Base-by-base conservation (phyloP, 2,113 vertebrate genomes). In the Percopsis transmontana region DNA sequence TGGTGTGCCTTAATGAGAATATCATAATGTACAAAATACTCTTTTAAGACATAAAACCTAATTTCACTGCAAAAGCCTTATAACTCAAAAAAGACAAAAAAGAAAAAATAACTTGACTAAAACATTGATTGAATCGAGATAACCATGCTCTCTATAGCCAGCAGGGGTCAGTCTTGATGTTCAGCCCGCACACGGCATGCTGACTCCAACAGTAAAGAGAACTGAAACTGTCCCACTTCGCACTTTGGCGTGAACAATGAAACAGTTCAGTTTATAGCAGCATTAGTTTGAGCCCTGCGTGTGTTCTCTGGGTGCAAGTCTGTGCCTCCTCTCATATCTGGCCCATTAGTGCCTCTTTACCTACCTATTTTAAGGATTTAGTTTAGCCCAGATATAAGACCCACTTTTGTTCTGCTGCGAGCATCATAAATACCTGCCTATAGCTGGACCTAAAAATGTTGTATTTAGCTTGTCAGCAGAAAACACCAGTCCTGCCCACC, bases 131-230 rank as follows among this genome's bases (percentile, higher is more conserved):
- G 16, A 27, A 15, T 48, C 11, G 14, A 45, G 48, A 5, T 63
- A 24, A 24, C 16, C 2, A 6, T 19, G 12, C 27, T 21, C 14
- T 41, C 21, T 27, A 1, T 2, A 38, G 57, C 78, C 87, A 79
- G 74, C 58, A 86, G 87, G 73, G 79, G 85, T 83, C 85, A 89
- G 79, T 18, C 72, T 82, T 70, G 44, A 48, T 44, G 19, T 76
- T 53, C 20, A 55, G 15, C 61, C 62, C 48, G 21, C 42, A 50
- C 10, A 15, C 58, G 24, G 2, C 27, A 33, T 27, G 40, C 33
- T 62, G n/a, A 10, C 27, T 39, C 20, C 56, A 40, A 18, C 58
- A 18, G 14, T 19, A 50, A 11, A 40, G 18, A 6, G 56, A 44
- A 24, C 52, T 33, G 16, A 61, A 53, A 23, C 18, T 23, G 55